Percentiles rank a stretch among this genome's conserved stretches.
Evolutionary conservation across 2,113 vertebrate genomes (phyloP).

Genomic region (Equus przewalskii): DNA sequence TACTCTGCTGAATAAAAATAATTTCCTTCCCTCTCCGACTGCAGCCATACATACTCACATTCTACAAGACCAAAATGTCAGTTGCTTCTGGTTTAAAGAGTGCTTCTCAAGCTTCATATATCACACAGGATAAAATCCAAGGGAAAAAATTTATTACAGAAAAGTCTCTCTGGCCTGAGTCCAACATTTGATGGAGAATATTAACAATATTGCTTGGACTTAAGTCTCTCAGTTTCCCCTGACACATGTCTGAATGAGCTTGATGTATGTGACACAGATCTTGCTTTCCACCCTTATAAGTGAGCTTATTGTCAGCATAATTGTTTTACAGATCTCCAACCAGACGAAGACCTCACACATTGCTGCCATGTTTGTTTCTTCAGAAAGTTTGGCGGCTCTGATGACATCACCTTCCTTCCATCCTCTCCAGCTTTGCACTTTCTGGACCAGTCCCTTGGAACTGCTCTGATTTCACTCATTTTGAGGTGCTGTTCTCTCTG

Average conservation of each 20-base stretch:
- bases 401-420: constrained; percentile 19
- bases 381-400: neutral
- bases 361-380: neutral
- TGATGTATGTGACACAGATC: neutral
- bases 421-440: neutral
- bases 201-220: constrained; percentile 35
- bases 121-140: constrained; percentile 24
- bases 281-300: neutral
- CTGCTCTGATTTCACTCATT: neutral
- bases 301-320: neutral
- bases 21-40: constrained; percentile 34
- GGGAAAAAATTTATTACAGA: neutral
- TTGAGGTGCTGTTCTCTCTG: neutral
- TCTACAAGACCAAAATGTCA: constrained; percentile 11
- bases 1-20: neutral
- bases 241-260: neutral
- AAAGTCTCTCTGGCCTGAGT: constrained; percentile 45
- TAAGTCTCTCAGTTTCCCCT: neutral
- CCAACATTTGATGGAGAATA: constrained; percentile 33
- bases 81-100: constrained; percentile 24
- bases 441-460: neutral
- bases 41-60: neutral
- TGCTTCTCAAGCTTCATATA: constrained; percentile 21
- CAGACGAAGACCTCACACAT: neutral
- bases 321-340: neutral